Base-by-base conservation (phyloP, 2,113 vertebrate genomes). In the Elephantulus edwardii region DNA sequence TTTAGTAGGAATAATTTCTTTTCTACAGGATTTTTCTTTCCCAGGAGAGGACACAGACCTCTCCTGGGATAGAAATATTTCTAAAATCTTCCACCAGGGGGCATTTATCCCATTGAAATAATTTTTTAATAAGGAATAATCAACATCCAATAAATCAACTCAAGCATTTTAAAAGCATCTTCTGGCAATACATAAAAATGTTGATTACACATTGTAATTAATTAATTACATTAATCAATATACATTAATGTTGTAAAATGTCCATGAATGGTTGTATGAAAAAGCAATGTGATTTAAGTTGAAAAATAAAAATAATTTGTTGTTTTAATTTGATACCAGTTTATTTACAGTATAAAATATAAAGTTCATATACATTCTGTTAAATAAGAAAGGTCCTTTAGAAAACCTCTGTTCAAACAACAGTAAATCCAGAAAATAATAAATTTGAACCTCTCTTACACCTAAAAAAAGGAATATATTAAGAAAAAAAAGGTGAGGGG, bases 321-420 rank as follows among this genome's bases (percentile, higher is more conserved):
- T n/a, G n/a, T n/a, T n/a, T n/a, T n/a, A n/a, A n/a, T n/a, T n/a
- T n/a, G n/a, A n/a, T n/a, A n/a, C n/a, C n/a, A n/a, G n/a, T n/a
- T n/a, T n/a, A n/a, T n/a, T n/a, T n/a, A n/a, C n/a, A n/a, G n/a
- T n/a, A n/a, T n/a, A n/a, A n/a, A n/a, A n/a, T n/a, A n/a, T n/a
- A n/a, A n/a, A n/a, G n/a, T n/a, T n/a, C n/a, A n/a, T n/a, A n/a
- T n/a, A 24, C 30, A 56, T 87, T 74, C 91, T 75, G 77, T 90
- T 58, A 95, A 86, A 90, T 83, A 52, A 86, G 20, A 88, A 64
- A 94, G 12, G 8, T 80, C 83, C n/a, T 83, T 93, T 83, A 75
- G 48, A 92, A 93, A 90, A 83, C 71, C 60, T 54, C 78, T 75
- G 46, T 75, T 77, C 48, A 89, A 86, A 82, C 14, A 89, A 56